phyloP scores from a whole-genome alignment of 35 echinoderm and acorn worm genomes.

The Apostichopus japonicus region DNA sequence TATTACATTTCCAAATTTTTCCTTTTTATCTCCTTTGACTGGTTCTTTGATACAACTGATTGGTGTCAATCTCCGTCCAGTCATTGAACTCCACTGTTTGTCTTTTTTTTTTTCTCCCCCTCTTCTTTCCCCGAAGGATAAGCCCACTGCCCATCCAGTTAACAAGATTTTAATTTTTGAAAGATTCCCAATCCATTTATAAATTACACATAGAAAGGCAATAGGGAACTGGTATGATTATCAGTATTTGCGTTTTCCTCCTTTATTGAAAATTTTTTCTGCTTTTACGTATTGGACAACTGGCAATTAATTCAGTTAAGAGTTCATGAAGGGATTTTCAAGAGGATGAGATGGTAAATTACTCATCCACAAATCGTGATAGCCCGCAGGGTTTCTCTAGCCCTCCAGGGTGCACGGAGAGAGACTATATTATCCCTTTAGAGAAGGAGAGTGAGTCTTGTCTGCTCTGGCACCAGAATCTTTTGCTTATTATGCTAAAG shows the following conservation, averaged over 20 bases:
- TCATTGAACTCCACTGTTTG: conserved; percentile 17
- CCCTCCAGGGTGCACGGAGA: neutral
- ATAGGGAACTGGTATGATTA: neutral
- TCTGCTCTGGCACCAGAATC: neutral
- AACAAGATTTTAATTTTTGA: conserved; percentile 46
- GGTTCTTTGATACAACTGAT: neutral
- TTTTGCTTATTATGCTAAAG: neutral
- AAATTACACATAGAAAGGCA: conserved; percentile 39
- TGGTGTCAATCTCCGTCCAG: conserved; percentile 29
- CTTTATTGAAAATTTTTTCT: conserved; percentile 12
- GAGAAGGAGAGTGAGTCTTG: neutral
- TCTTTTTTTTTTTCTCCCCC: neutral
- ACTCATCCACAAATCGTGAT: neutral
- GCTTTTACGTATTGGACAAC: conserved; percentile 3
- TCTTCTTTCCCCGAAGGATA: neutral
- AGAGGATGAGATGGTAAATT: conserved; percentile 21
- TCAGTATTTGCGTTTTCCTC: neutral
- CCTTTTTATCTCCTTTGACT: neutral
- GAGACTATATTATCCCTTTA: neutral
- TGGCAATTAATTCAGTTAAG: conserved; percentile 40
- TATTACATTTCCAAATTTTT: neutral
- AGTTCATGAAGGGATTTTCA: conserved; percentile 20
- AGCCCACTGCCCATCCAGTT: conserved; percentile 21
- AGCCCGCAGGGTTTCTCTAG: neutral
- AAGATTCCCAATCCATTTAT: conserved; percentile 51